A percentile compares a stretch with the other conserved stretches of the same genome.
Evolutionary conservation across 2,888 invertebrate genomes (phyloP).

Genomic region (Leucophenga maculata): DNA sequence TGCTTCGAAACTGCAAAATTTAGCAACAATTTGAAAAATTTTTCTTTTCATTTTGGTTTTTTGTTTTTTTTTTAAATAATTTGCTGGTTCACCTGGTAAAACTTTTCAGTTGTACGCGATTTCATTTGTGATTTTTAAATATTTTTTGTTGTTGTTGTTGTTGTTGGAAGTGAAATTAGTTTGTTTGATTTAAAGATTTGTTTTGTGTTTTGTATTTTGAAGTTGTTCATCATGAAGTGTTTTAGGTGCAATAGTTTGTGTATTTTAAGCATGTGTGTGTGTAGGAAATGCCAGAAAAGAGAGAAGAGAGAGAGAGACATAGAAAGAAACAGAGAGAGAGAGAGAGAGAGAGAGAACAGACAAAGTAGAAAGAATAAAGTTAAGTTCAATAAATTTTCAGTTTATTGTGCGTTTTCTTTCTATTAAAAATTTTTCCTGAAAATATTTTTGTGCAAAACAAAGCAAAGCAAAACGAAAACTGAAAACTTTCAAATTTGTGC

Average conservation of each 20-base stretch:
- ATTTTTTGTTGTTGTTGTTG: not conserved
- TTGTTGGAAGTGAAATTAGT: not conserved
- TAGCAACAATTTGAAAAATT: slow-evolving; percentile 13
- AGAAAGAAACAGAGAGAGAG: slow-evolving; percentile 22
- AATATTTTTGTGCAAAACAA: slow-evolving; percentile 1
- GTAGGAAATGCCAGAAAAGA: not conserved
- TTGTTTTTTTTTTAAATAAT: slow-evolving; percentile 39
- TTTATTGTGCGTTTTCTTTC: not conserved
- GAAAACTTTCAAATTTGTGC: not conserved
- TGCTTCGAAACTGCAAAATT: slow-evolving; percentile 15
- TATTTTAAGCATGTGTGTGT: not conserved
- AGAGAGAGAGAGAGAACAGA: slow-evolving; percentile 55
- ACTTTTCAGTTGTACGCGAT: slow-evolving; percentile 43
- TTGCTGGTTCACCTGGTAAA: slow-evolving; percentile 67
- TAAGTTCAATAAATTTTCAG: slow-evolving; percentile 38
- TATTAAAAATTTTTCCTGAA: not conserved
- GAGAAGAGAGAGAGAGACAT: slow-evolving; percentile 34
- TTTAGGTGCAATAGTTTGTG: slow-evolving; percentile 24
- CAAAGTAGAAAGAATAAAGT: slow-evolving; percentile 58
- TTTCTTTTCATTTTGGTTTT: not conserved
- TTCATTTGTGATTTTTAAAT: slow-evolving; percentile 20
- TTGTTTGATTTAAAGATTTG: not conserved
- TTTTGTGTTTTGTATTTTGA: not conserved
- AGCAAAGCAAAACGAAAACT: not conserved
- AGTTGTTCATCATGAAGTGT: too few relatives aligned